Percentiles rank a stretch among this genome's conserved stretches.
phyloP scores from a whole-genome alignment of 2,797 vertebrate species.

The Sus cebifrons region DNA sequence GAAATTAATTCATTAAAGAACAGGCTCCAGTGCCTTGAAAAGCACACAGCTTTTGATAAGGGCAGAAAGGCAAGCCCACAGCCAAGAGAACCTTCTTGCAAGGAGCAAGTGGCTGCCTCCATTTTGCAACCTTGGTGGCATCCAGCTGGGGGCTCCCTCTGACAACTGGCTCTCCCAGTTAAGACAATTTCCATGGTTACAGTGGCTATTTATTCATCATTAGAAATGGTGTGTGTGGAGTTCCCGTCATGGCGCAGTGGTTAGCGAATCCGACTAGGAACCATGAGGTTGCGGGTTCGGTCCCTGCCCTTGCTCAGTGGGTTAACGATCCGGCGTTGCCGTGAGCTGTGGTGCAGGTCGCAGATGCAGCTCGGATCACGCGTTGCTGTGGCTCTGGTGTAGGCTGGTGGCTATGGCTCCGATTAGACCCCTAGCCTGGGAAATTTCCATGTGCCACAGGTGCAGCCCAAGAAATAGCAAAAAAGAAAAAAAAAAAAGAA shows the following conservation, averaged over 20 bases:
- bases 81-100: not conserved
- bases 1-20: constrained; percentile 31
- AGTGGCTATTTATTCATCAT: not conserved
- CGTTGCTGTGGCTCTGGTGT: too few relatives aligned
- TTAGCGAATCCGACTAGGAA: too few relatives aligned
- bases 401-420: too few relatives aligned
- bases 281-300: too few relatives aligned
- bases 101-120: not conserved
- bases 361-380: too few relatives aligned
- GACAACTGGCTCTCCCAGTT: not conserved
- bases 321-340: too few relatives aligned
- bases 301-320: too few relatives aligned
- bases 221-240: not conserved
- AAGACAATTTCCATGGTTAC: not conserved
- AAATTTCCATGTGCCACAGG: too few relatives aligned
- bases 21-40: not conserved
- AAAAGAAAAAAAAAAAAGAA: not conserved
- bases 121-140: not conserved
- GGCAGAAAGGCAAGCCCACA: not conserved
- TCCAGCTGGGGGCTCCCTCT: not conserved
- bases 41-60: not conserved
- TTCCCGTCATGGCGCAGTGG: too few relatives aligned
- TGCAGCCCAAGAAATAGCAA: too few relatives aligned
- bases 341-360: too few relatives aligned
- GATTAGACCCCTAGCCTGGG: too few relatives aligned